Conservation (phyloP, 1,140 invertebrate species). For the Anastrepha obliqua region DNA sequence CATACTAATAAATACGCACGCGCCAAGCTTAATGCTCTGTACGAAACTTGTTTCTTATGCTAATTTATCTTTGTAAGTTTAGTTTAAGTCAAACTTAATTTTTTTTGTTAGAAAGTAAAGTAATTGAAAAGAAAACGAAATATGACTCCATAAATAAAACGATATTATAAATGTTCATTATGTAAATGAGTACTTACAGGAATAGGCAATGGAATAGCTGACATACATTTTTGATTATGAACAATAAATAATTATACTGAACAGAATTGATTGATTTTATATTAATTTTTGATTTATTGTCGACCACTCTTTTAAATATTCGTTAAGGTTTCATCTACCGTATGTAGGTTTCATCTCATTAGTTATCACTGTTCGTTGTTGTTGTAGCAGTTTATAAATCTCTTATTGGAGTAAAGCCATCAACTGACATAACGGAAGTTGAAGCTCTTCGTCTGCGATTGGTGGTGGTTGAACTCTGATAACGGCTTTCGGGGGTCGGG, state of each 20-base stretch:
- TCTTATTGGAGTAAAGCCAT: too few relatives aligned
- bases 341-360: background rate
- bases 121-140: background rate
- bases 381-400: too few relatives aligned
- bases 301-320: too few relatives aligned
- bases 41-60: slow-evolving; percentile 22
- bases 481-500: too few relatives aligned
- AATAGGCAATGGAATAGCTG: background rate
- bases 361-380: too few relatives aligned
- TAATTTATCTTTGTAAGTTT: slow-evolving; percentile 34
- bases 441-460: too few relatives aligned
- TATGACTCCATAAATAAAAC: background rate
- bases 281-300: too few relatives aligned
- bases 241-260: slow-evolving; percentile 2
- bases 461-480: too few relatives aligned
- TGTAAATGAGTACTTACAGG: slow-evolving; percentile 28
- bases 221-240: background rate
- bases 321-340: background rate
- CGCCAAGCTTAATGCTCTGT: slow-evolving; percentile 30
- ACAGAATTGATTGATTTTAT: too few relatives aligned
- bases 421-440: too few relatives aligned
- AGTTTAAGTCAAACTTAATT: slow-evolving; percentile 48
- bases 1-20: background rate
- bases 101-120: background rate
- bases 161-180: background rate